Conservation (phyloP, 1,140 invertebrate species). For the Spodoptera litura region DNA sequence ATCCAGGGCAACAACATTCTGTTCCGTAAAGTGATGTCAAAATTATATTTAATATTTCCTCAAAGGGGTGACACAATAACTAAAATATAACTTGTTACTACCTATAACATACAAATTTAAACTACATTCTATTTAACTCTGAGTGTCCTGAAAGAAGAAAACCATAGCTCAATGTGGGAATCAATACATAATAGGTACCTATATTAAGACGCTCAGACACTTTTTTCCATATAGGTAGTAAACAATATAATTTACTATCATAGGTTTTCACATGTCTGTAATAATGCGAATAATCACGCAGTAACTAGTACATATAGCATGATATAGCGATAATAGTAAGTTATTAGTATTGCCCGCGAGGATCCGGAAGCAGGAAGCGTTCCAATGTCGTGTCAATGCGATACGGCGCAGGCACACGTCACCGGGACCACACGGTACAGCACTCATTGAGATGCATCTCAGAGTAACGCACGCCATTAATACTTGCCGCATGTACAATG, state of each 20-base stretch:
- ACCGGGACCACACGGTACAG: constrained; percentile 53
- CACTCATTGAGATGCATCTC: constrained; percentile 60
- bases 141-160: too few species aligned
- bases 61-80: too few species aligned
- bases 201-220: too few species aligned
- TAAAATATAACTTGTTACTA: too few species aligned
- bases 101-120: too few species aligned
- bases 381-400: constrained; percentile 58
- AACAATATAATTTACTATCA: background rate
- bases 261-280: background rate
- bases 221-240: background rate
- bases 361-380: constrained; percentile 69
- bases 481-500: constrained; percentile 46
- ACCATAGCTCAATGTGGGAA: too few species aligned
- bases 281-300: constrained; percentile 24
- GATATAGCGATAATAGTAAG: constrained; percentile 49
- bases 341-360: constrained; percentile 67
- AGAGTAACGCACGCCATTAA: constrained; percentile 40
- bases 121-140: too few species aligned
- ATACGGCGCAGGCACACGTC: constrained; percentile 55
- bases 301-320: background rate
- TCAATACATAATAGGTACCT: too few species aligned
- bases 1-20: too few species aligned
- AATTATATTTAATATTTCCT: too few species aligned
- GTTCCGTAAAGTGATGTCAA: too few species aligned